Percentiles rank a stretch among this genome's conserved stretches.
These are phyloP conservation scores for Globodera rostochiensis DNA, from an alignment of 1,140 invertebrate genomes.

Conservation along the genomic window DNA sequence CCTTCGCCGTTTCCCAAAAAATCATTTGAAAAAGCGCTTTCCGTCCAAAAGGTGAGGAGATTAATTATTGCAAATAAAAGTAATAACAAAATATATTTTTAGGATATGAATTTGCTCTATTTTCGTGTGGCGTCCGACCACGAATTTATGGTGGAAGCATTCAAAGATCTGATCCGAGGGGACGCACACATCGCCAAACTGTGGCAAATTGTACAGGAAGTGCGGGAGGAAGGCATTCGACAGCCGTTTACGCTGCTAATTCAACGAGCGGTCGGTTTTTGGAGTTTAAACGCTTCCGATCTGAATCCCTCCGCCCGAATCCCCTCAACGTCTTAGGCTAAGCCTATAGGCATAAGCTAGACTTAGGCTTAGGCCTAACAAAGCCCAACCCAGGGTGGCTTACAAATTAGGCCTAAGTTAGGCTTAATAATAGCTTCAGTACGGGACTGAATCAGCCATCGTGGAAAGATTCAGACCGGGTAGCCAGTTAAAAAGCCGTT, in stretches of 20 bases:
- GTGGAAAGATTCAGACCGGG: too few relatives aligned
- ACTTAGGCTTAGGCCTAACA: too few relatives aligned
- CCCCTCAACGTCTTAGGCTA: too few relatives aligned
- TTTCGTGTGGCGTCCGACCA: not conserved
- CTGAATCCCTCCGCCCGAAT: too few relatives aligned
- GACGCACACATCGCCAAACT: not conserved
- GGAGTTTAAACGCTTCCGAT: too few relatives aligned
- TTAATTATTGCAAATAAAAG: not conserved
- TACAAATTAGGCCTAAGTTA: too few relatives aligned
- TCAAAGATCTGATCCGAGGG: not conserved
- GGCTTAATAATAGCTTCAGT: too few relatives aligned
- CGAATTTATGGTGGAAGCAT: not conserved
- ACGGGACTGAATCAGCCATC: too few relatives aligned
- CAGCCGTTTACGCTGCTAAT: not conserved
- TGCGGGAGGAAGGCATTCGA: not conserved
- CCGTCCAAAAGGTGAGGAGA: constrained; percentile 54
- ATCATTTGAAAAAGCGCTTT: constrained; percentile 56
- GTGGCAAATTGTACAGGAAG: not conserved
- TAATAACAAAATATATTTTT: constrained; percentile 18
- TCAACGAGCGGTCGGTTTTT: constrained; percentile 31
- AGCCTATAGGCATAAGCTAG: too few relatives aligned
- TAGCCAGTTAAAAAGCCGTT: too few relatives aligned
- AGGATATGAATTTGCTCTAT: constrained; percentile 32
- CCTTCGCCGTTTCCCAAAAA: constrained; percentile 60
- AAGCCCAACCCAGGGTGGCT: too few relatives aligned